Evolutionary conservation across 2,113 vertebrate species (phyloP), one percentile per base, ranked within the genome.

Genomic region (Hippocampus barbouri): DNA sequence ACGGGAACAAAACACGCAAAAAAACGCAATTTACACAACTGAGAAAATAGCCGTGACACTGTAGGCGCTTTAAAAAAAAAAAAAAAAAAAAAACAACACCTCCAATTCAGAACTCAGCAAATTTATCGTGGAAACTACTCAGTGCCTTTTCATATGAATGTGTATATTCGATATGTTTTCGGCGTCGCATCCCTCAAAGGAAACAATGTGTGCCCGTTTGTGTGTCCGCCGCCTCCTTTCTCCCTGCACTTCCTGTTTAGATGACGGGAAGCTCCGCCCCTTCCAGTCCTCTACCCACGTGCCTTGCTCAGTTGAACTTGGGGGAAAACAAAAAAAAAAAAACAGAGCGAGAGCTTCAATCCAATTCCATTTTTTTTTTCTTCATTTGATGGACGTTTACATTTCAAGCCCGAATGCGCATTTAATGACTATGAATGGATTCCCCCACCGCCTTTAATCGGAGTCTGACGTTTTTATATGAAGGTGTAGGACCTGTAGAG

Each of bases 211-310:
- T 64, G 66, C 60, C 40, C 20, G 49, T 54, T n/a, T 53, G 38
- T 72, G 69, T 64, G 66, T 72, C 62, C 54, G 70, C 49, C 76
- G 4, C 49, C 74, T 66, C 56, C 56, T 72, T 82, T 77, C 77
- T 45, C 15, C 43, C 43, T 45, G 74, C 54, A 76, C 79, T 86
- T 90, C 83, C 85, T 87, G 67, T 72, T 78, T 70, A 23, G 72
- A 57, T 41, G 71, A 85, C 87, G 84, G 91, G 87, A 91, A 88
- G 76, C 88, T 68, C 83, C 71, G 67, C 85, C 83, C 78, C 69
- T 86, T 87, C 87, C 83, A 72, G 72, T 47, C 56, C 56, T 38
- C 70, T 49, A 14, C 62, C 40, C 68, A 45, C 23, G 78, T 85
- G 74, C 77, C 73, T 81, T 77, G 43, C 21, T 66, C 69, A 11